These are phyloP conservation scores for Microctonus aethiopoides DNA, from an alignment of 2,888 invertebrate species.

Conservation along the genomic window DNA sequence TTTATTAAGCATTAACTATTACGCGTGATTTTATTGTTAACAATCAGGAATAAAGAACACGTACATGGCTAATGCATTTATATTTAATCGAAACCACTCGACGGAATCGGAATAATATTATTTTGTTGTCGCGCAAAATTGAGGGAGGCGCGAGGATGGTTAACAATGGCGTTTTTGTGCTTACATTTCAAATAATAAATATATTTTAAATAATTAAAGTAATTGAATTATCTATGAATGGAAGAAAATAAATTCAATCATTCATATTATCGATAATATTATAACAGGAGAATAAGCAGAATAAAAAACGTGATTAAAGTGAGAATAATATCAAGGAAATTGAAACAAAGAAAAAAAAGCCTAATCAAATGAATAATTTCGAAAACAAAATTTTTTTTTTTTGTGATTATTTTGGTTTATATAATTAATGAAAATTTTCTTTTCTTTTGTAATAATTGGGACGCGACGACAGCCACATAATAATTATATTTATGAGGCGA, in stretches of 20 bases:
- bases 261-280: not conserved
- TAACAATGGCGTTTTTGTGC: slow-evolving; percentile 14
- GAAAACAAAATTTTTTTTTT: not conserved
- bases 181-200: not conserved
- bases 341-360: not conserved
- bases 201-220: not conserved
- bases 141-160: slow-evolving; percentile 15
- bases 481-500: slow-evolving; percentile 21
- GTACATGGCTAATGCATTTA: slow-evolving; percentile 1
- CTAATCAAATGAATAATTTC: not conserved
- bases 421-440: not conserved
- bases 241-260: not conserved
- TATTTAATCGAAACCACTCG: slow-evolving; percentile 24
- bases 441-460: slow-evolving; percentile 3
- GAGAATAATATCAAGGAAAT: not conserved
- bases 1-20: slow-evolving; percentile 1
- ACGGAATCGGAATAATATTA: slow-evolving; percentile 21
- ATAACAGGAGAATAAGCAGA: slow-evolving; percentile 2
- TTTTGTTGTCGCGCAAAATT: slow-evolving; percentile 11
- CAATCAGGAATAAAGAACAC: not conserved
- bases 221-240: not conserved
- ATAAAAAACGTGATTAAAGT: slow-evolving; percentile 19
- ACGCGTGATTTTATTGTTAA: not conserved
- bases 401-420: no score
- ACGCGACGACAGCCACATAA: slow-evolving; percentile 19